Evolutionary conservation across 2,888 invertebrate genomes (phyloP), one percentile per base, ranked within the genome.

Genomic region (Octonoba sinensis): DNA sequence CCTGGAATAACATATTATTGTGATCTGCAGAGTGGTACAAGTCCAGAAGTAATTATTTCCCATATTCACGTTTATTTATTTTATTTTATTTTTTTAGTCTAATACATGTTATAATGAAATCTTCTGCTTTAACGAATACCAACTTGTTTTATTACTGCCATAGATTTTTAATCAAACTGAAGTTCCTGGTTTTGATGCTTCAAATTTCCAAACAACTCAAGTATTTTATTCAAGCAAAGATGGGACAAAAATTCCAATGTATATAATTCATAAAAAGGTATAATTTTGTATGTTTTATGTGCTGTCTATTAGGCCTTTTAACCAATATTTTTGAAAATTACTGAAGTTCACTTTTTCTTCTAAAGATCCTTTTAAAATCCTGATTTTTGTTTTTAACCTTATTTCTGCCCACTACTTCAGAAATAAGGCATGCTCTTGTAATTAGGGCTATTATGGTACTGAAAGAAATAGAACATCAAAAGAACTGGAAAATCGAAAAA

Each of bases 1-100:
- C 98, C 99, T 27, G 93, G 93, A 85, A 91, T 93, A 85, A 96
- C 97, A 87, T 98, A 95, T 89, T 93, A 92, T 85, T 94, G 94
- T 84, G 95, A 97, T 89, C 92, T 98, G 86, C 91, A 91, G 0
- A 90, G 91, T 75, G 90, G 91, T 82, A 91, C 62, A 46, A 79
- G 85, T 15, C 69, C 85, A 36, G 81, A 86, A 75, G 86, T 86
- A 70, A 49, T n/a, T 8, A n/a, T 46, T 24, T 47, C 36, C n/a
- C n/a, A n/a, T n/a, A n/a, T n/a, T n/a, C n/a, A n/a, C n/a, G n/a
- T 60, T 60, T 60, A 6, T 15, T 27, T 59, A 59, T 15, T 59
- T 59, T 15, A 59, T 16, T 27, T 22, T 27, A 3, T 24, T 24
- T 44, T 69, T 57, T 56, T 54, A 57, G 4, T 57, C 13, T 36